Base-by-base conservation (phyloP, 2,888 invertebrate species). In the Cybosia mesomella region DNA sequence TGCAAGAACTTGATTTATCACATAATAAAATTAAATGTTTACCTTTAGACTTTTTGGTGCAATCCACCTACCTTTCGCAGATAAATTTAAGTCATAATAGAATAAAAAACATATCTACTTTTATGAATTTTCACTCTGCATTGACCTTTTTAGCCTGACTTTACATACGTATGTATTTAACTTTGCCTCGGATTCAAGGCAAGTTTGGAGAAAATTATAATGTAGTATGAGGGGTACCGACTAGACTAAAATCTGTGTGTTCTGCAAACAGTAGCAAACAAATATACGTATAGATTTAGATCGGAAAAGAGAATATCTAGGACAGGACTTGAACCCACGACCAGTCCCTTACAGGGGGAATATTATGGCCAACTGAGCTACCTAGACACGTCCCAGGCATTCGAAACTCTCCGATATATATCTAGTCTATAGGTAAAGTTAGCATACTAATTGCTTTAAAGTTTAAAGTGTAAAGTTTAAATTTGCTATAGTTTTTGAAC, bases 21-120 rank as follows among this genome's bases (percentile, higher is more conserved):
- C 72, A 77, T 53, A 80, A 77, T 8, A 53, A 68, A 0, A 61
- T 80, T 24, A 34, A 55, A 9, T 18, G 34, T 1, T 53, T 80
- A 9, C 28, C 11, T 0, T 49, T 62, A 55, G 49, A 71, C 15
- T 53, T 53, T 58, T 64, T 74, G 10, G 13, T 59, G n/a, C 13
- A 60, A n/a, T 60, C 61, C 3, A 36, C 49, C 8, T 22, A 21
- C 39, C 21, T 73, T 11, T 8, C 22, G 2, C 11, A 21, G 28
- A 9, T 78, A 28, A 61, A 78, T 70, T 54, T 78, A 13, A 66
- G 68, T 28, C 62, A 28, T 58, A 78, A 80, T 59, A 62, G 67
- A 58, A 43, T 75, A n/a, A 34, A 58, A 62, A 49, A 62, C 15
- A 32, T 53, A 32, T 62, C 61, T 32, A n/a, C 49, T 24, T 62